Evolutionary conservation across 2,888 invertebrate species (phyloP), one percentile per base, ranked within the genome.

Genomic region (Entomobrya multifasciata): DNA sequence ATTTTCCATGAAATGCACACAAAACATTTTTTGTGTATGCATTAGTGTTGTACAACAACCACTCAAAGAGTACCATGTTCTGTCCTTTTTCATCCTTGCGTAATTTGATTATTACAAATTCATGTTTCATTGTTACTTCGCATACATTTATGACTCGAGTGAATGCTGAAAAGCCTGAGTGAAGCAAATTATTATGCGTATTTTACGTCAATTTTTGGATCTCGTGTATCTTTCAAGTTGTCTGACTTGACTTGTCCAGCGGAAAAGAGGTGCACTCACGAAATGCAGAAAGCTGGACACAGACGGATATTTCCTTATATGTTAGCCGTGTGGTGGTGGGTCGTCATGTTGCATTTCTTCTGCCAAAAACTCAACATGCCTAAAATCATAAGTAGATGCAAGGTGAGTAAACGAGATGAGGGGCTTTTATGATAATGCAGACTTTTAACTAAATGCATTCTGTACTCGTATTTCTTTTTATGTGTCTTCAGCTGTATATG

Each of bases 241-340:
- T 47, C 25, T 52, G 27, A 49, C 0, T 11, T 1, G 1, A 13
- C 65, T 15, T n/a, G 36, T 30, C 20, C 17, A 52, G 20, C 2
- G 13, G 8, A 4, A 47, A 1, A 49, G 57, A 57, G 57, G 11
- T 22, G 57, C 36, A 13, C 11, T 3, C 25, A 62, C 22, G n/a
- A 6, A 47, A 60, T 60, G 78, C 60, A 47, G 44, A 72, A 41
- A 62, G 78, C 57, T 60, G 62, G 78, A 78, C 76, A 77, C 20
- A 20, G 25, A 15, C 44, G 62, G 62, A 78, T 44, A 78, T 78
- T 78, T 78, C 78, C 78, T 78, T 78, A 62, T 78, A 47, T 47
- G 78, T 47, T 10, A 11, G 49, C 4, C 36, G 36, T 36, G 36
- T 8, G 36, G 8, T 36, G 36, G 36, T 36, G 36, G 36, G 36